Base-by-base conservation (phyloP, 2,797 vertebrate species). In the Pipistrellus nathusii region DNA sequence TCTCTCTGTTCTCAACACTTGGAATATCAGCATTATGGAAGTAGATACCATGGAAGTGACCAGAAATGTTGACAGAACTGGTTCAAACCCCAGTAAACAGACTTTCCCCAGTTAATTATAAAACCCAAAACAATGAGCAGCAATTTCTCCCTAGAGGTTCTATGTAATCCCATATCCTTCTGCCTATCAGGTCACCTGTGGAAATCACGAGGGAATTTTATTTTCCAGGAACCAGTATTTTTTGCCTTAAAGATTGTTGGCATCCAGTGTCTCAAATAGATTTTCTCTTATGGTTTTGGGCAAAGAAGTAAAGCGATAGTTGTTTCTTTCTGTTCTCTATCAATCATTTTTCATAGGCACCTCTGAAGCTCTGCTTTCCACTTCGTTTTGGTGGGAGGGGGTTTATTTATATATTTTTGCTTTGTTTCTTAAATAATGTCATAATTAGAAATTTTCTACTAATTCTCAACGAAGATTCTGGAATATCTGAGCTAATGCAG, bases 111-210 rank as follows among this genome's bases (percentile, higher is more conserved):
- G n/a, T 59, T 68, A 69, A 86, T 25, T 53, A 14, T 53, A 38
- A 88, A 87, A 90, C 53, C 38, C 51, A 25, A 93, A 84, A 78
- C 68, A 87, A 90, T 25, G 44, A 75, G 30, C 46, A 84, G n/a
- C 25, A 18, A 25, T 32, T 55, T 59, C 72, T 91, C 80, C 55
- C 35, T 53, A n/a, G 55, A 81, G 64, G 8, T 27, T 3, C 23
- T 55, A n/a, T 18, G 66, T 92, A 72, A 93, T 75, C 46, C 46
- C 30, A 53, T 64, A 10, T 30, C 25, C 17, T 69, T 80, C 72
- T 44, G 25, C 59, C 77, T 84, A 21, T 66, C 51, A 41, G 57
- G 25, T 86, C 75, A 35, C 64, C 44, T 38, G 48, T 44, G 32
- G 46, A 78, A 6, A 62, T 69, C 75, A 89, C 35, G 53, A 44